Base-by-base conservation (phyloP, 1,140 invertebrate species). In the Neodiprion pinetum region DNA sequence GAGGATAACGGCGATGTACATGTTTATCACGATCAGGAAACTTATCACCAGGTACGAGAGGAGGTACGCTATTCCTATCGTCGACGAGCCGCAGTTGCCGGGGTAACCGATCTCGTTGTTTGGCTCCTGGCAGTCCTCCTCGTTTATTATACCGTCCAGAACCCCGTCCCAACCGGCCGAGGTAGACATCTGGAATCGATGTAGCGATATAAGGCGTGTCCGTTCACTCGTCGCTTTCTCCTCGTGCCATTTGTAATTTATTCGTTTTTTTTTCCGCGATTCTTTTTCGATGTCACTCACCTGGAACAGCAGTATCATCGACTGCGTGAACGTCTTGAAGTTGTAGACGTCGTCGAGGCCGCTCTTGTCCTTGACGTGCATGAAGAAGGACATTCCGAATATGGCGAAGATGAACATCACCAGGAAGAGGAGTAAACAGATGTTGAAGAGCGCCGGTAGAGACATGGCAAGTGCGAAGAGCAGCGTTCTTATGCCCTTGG, bases 371-470 rank as follows among this genome's bases (percentile, higher is more conserved):
- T 97, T 97, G 72, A 99, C 97, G 89, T 98, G 95, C 96, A 98
- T 98, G 90, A 99, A 99, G 91, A 99, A 99, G 68, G 97, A 98
- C 98, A 99, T 99, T 76, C 98, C 98, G 88, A 99, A 99, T 84
- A 98, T 99, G 80, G 97, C 97, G 88, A 99, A 99, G 88, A 99
- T 99, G 90, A 99, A 99, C 96, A 99, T 99, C 80, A 99, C 97
- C 80, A 99, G 92, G 89, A 99, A 99, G 79, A 99, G 93, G 81
- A 99, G 92, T 82, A 99, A 93, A 87, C 97, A 99, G 89, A 99
- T 99, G 91, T 99, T 99, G 92, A 99, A 98, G 70, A 99, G 93
- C 76, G 98, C 98, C 79, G 97, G 98, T 85, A 99, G 91, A 80
- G 97, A 99, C 95, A 99, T 99, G 81, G 97, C 97, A 84, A 99